Base-by-base conservation (phyloP, 1,140 invertebrate species). In the Euwallacea similis region DNA sequence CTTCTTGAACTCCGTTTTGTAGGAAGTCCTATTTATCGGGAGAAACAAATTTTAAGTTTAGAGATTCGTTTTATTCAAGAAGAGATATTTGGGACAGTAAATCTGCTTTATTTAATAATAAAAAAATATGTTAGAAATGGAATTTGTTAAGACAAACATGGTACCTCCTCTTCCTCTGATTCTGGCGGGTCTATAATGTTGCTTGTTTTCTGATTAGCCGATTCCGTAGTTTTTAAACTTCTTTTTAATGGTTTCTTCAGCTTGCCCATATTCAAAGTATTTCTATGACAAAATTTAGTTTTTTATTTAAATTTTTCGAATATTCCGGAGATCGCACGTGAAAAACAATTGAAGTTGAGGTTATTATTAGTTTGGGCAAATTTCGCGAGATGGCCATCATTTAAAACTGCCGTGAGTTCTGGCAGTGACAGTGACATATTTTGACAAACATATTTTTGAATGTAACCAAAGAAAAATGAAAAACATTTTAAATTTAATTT, bases 1-100 rank as follows among this genome's bases (percentile, higher is more conserved):
- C 82, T 44, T 84, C 82, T 33, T 84, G 81, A 70, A 71, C 68
- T 43, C 9, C 53, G 21, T 68, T 58, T 47, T 55, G 55, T 0
- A 73, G 63, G 7, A 60, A 65, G 43, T 73, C 66, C 72, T 73
- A 50, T 11, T 55, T 13, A 61, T n/a, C 42, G 42, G 11, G 47
- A 2, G 6, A 50, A 50, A 50, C 47, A 50, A 11, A 13, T 50
- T 50, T 50, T 50, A 50, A 10, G 47, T 50, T 50, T 50, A 2
- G 47, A 33, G 1, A 33, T 33, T 4, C 21, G 21, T 33, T 33
- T 1, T 33, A 33, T 33, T 33, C 21, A 33, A 33, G 21, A 33
- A 33, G 21, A 4, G 4, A 33, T 33, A 33, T 33, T 33, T 33
- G 21, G 21, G 21, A 33, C 4, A 50, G 9, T 50, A 50, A 50